Evolutionary conservation across 2,888 invertebrate species (phyloP).

Genomic region (Xanthia togata): DNA sequence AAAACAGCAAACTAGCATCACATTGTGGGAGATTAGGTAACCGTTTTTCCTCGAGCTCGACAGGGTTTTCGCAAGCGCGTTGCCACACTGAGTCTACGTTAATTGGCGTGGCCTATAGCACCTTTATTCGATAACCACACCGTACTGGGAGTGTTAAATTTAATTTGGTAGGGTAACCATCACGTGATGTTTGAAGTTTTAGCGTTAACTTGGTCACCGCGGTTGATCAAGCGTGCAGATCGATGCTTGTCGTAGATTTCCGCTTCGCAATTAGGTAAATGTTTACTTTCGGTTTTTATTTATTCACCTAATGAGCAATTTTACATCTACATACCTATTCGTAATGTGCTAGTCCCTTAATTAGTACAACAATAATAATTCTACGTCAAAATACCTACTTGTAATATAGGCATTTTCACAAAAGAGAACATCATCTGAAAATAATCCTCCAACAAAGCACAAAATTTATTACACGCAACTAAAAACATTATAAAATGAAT

Average conservation of each 20-base stretch:
- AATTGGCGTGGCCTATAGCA: constrained; percentile 76
- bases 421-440: neutral
- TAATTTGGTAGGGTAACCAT: constrained; percentile 74
- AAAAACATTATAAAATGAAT: neutral
- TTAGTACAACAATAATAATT: constrained; percentile 4
- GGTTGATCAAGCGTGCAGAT: constrained; percentile 72
- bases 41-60: constrained; percentile 80
- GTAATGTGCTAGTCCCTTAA: neutral
- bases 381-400: neutral
- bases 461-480: neutral
- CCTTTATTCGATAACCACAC: constrained; percentile 64
- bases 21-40: constrained; percentile 84
- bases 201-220: constrained; percentile 63
- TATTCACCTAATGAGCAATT: constrained; percentile 41
- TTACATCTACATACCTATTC: constrained; percentile 3
- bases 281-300: constrained; percentile 60
- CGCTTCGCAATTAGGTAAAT: constrained; percentile 70
- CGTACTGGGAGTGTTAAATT: constrained; percentile 62
- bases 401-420: constrained; percentile 10
- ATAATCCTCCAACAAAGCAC: neutral
- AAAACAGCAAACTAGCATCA: constrained; percentile 62
- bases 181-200: constrained; percentile 67
- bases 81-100: constrained; percentile 80
- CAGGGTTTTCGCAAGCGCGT: constrained; percentile 84
- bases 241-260: constrained; percentile 73